Evolutionary conservation across 2,888 invertebrate genomes (phyloP), one percentile per base, ranked within the genome.

Genomic region (Ormia ochracea): DNA sequence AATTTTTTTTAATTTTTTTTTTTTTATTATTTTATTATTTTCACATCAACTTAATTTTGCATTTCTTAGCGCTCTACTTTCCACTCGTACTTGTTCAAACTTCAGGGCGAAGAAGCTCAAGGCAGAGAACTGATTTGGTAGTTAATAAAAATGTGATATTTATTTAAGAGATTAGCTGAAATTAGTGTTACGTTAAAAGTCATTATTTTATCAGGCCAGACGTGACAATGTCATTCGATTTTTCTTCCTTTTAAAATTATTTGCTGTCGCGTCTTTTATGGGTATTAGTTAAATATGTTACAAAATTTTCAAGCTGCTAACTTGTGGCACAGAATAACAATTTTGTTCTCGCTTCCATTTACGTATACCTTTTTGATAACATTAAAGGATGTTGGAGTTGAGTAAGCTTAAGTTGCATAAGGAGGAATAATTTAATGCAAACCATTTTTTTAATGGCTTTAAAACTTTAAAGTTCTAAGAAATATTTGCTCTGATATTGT

Each of bases 81-180:
- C n/a, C n/a, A n/a, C 26, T 21, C 31, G 36, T 58, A 31, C 19
- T 41, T 45, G 23, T 48, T n/a, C n/a, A n/a, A 28, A 23, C 14
- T 48, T 14, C 19, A 4, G 3, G 28, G 19, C 36, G 3, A 28
- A 21, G 7, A 4, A 31, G 36, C 26, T 73, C 9, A 21, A 10
- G 4, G 23, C 26, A 19, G 10, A 31, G n/a, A 66, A 38, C 48
- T 48, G 79, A 70, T 79, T 80, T 72, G 33, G 52, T 75, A 79
- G 79, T 70, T 75, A 66, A 70, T 80, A 80, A 76, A 61, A 76
- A 66, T 31, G 52, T 61, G 56, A 72, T 56, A 80, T 63, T 70
- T 80, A 54, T 80, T 80, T 72, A 72, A 75, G 48, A 61, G 61
- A 80, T 80, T 75, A 80, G 75, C 48, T 33, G 9, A 75, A 79